A percentile compares a stretch with the other conserved stretches of the same genome.
Conservation (phyloP, 1,140 invertebrate genomes). For the Mamestra configurata region DNA sequence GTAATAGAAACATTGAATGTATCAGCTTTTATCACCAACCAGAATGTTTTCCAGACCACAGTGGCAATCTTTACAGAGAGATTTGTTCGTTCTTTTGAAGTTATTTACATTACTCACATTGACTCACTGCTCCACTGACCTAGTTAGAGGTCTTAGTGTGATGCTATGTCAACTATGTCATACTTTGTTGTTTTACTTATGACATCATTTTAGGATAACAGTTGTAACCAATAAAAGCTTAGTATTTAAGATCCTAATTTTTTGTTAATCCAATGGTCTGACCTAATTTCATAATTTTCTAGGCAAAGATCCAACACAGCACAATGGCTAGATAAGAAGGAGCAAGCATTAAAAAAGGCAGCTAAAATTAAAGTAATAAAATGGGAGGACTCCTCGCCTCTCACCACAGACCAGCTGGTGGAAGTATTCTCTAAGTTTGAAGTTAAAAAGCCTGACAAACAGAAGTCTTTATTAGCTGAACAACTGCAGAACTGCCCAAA, state of each 20-base stretch:
- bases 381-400: conserved; percentile 90
- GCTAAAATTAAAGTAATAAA: conserved; percentile 94
- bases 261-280: neutral
- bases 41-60: neutral
- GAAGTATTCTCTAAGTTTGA: conserved; percentile 91
- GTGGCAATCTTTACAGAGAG: neutral
- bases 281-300: conserved; percentile 33
- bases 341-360: conserved; percentile 94
- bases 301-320: conserved; percentile 93
- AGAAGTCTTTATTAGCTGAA: conserved; percentile 91
- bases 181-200: neutral
- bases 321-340: conserved; percentile 95
- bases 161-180: conserved; percentile 1
- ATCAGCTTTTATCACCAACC: neutral
- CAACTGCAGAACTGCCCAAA: conserved; percentile 93
- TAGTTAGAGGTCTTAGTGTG: neutral
- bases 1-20: neutral
- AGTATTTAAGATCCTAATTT: neutral
- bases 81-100: neutral
- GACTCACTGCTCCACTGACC: conserved; percentile 3
- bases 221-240: neutral
- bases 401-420: conserved; percentile 89
- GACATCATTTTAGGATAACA: conserved; percentile 4
- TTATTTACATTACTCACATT: neutral
- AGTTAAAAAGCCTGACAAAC: conserved; percentile 75